Conservation (phyloP, 2,797 vertebrate species). For the Neostethus bicornis region DNA sequence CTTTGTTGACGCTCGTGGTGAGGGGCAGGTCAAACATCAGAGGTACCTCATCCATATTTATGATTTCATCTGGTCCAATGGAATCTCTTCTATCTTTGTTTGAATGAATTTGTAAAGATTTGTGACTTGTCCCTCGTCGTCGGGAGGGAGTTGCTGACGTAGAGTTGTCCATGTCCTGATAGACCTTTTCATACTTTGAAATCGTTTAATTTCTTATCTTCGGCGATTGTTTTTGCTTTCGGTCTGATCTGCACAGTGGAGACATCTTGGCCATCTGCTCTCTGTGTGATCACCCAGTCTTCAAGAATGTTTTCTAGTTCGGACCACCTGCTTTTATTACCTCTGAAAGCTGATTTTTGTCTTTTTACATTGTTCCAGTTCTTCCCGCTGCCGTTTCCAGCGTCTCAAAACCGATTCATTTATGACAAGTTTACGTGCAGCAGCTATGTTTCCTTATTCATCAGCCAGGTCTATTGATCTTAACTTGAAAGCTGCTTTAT, state of each 20-base stretch:
- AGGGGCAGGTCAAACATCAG: slow-evolving; percentile 17
- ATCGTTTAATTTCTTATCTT: background rate
- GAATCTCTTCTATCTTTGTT: slow-evolving; percentile 12
- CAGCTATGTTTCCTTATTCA: background rate
- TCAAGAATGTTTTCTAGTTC: slow-evolving; percentile 13
- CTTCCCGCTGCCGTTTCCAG: slow-evolving; percentile 1
- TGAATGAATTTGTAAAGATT: background rate
- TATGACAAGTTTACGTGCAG: background rate
- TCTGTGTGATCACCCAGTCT: slow-evolving; percentile 7
- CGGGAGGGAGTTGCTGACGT: slow-evolving; percentile 15
- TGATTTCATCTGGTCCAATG: slow-evolving; percentile 11
- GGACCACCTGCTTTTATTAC: background rate
- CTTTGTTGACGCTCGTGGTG: slow-evolving; percentile 20
- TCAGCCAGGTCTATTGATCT: background rate
- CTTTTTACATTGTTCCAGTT: background rate
- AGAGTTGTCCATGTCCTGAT: slow-evolving; percentile 5
- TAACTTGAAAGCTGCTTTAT: background rate
- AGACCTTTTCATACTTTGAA: slow-evolving; percentile 15
- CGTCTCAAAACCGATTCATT: background rate
- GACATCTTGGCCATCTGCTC: slow-evolving; percentile 6
- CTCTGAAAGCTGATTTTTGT: background rate
- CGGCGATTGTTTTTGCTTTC: slow-evolving; percentile 8
- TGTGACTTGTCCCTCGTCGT: background rate
- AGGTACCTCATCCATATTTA: slow-evolving; percentile 27
- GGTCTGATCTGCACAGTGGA: slow-evolving; percentile 5